Base-by-base conservation (phyloP, 2,113 vertebrate genomes). In the Rhinoptilus africanus region DNA sequence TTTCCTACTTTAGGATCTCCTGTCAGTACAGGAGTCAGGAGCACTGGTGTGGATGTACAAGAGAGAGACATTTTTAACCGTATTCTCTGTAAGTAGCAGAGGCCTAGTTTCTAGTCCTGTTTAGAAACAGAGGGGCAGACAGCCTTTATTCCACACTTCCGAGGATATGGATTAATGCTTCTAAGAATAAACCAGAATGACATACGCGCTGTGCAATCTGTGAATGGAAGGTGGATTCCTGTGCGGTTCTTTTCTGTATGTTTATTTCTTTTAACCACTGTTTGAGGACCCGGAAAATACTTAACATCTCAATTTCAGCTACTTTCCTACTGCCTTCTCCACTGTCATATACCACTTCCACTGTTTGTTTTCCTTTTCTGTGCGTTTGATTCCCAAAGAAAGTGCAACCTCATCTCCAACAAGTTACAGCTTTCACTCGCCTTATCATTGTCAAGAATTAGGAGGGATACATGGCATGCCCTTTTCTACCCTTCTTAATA, bases 121-220 rank as follows among this genome's bases (percentile, higher is more conserved):
- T 59, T 37, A 27, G n/a, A n/a, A 59, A 43, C 22, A 23, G 14
- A 12, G 16, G 54, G 47, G 59, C 41, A 34, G n/a, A 23, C 8
- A 35, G 32, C 3, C 41, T 69, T 85, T 32, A 54, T 26, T 48
- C 13, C 35, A 1, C 4, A 2, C 11, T 75, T 85, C n/a, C 62
- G n/a, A 30, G 26, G 10, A 8, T 21, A 8, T 15, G 13, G 12
- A 73, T 57, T 41, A 91, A 79, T 21, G 8, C 11, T 69, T 39
- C 20, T 28, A 57, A 28, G 43, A 39, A 37, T 30, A 64, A 59
- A 51, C 13, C 14, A 50, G 60, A 50, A 23, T 4, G 22, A 32
- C 28, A 24, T 0, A 12, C 1, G 8, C 15, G 21, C 26, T 47
- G 17, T 17, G 62, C 35, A 10, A 1, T 14, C 24, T 63, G 28